phyloP scores from a whole-genome alignment of 2,888 invertebrate species.

The Erebia ligea region DNA sequence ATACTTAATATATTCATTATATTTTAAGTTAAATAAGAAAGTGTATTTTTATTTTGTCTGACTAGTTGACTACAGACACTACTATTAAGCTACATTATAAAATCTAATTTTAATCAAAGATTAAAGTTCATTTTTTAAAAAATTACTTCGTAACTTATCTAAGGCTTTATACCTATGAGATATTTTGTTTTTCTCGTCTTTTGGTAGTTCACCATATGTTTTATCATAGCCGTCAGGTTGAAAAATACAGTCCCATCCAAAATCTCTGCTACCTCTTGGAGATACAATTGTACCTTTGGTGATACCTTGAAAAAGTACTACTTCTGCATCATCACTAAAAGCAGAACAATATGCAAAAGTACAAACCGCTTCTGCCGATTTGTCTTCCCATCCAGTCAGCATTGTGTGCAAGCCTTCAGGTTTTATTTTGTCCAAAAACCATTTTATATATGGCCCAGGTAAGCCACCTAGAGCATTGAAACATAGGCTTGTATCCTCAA shows the following conservation, averaged over 20 bases:
- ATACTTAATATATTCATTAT: too few species aligned
- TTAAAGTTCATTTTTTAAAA: conserved; percentile 53
- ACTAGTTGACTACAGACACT: neutral
- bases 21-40: neutral
- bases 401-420: conserved; percentile 92
- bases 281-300: conserved; percentile 93
- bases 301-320: conserved; percentile 91
- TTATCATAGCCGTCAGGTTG: conserved; percentile 89
- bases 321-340: conserved; percentile 77
- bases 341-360: conserved; percentile 92
- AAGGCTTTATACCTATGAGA: conserved; percentile 96
- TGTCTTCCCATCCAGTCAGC: conserved; percentile 93
- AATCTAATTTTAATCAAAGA: neutral
- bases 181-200: conserved; percentile 93
- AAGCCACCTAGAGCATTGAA: conserved; percentile 96
- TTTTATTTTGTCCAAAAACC: conserved; percentile 96
- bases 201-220: conserved; percentile 96
- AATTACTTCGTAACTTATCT: conserved; percentile 85
- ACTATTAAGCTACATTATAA: neutral
- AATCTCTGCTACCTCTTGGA: conserved; percentile 93
- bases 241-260: conserved; percentile 99
- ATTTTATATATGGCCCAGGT: conserved; percentile 97
- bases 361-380: conserved; percentile 95
- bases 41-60: neutral
- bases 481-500: conserved; percentile 97